These are phyloP conservation scores for Drosophila demipolita DNA, from an alignment of 2,888 invertebrate genomes.

Conservation along the genomic window DNA sequence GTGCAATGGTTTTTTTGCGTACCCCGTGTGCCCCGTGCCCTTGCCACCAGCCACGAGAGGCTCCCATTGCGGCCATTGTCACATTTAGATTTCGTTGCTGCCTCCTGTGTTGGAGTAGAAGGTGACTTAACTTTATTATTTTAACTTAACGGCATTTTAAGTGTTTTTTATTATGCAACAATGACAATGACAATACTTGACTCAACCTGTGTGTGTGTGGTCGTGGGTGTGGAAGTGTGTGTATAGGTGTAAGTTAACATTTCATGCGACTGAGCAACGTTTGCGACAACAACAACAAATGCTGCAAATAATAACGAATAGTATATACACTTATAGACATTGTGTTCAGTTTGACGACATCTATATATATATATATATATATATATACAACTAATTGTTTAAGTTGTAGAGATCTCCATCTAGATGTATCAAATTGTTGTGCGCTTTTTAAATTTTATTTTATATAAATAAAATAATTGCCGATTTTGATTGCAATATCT, in stretches of 20 bases:
- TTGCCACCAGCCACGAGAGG: constrained; percentile 2
- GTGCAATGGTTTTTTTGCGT: constrained; percentile 57
- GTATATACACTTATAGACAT: background rate
- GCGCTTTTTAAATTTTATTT: background rate
- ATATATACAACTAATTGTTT: background rate
- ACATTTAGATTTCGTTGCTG: constrained; percentile 77
- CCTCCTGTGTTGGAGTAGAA: constrained; percentile 40
- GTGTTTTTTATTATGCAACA: constrained; percentile 75
- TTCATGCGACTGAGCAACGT: constrained; percentile 53
- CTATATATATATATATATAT: too few relatives aligned
- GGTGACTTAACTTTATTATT: constrained; percentile 78
- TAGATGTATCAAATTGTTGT: background rate
- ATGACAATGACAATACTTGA: constrained; percentile 26
- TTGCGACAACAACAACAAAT: constrained; percentile 26
- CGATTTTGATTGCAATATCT: background rate
- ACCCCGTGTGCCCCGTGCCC: background rate
- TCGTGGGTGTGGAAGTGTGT: constrained; percentile 23
- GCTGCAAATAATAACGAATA: background rate
- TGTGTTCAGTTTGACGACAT: background rate
- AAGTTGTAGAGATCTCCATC: background rate
- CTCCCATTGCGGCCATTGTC: constrained; percentile 57
- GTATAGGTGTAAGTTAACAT: constrained; percentile 66
- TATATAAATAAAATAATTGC: too few relatives aligned
- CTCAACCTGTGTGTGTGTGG: constrained; percentile 2
- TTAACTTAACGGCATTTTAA: constrained; percentile 80